phyloP scores from a whole-genome alignment of 2,888 invertebrate species.

The Ochropleura plecta region DNA sequence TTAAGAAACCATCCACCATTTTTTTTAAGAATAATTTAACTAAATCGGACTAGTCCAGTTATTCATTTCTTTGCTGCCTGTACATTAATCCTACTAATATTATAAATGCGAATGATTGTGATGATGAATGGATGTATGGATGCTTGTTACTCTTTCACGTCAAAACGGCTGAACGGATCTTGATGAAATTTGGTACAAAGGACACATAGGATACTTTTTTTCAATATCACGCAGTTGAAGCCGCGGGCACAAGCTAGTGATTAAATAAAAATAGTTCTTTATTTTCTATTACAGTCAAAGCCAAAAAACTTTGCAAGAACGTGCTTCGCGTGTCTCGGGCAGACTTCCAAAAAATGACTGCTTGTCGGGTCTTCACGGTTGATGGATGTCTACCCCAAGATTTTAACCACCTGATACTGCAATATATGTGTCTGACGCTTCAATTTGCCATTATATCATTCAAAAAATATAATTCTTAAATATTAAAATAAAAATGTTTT shows the following conservation, averaged over 20 bases:
- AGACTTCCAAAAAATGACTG: constrained; percentile 12
- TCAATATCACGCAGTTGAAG: too few species aligned
- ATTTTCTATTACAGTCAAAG: not conserved
- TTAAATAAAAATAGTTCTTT: not conserved
- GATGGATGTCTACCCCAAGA: not conserved
- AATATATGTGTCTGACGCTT: not conserved
- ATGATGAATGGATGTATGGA: too few species aligned
- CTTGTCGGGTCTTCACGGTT: constrained; percentile 5
- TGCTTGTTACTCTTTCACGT: too few species aligned
- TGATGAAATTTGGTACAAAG: too few species aligned
- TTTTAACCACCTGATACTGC: not conserved
- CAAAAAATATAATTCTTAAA: not conserved
- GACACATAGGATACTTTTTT: too few species aligned
- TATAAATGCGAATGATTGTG: too few species aligned
- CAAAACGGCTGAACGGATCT: too few species aligned
- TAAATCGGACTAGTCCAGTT: too few species aligned
- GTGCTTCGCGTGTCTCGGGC: constrained; percentile 2
- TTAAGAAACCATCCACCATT: too few species aligned
- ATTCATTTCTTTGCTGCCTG: too few species aligned
- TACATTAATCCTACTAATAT: too few species aligned
- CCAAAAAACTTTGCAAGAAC: constrained; percentile 10
- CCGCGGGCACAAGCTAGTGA: not conserved
- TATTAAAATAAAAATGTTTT: not conserved
- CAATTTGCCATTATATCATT: constrained; percentile 8
- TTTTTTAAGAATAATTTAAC: too few species aligned